These are phyloP conservation scores for Apolygus lucorum DNA, from an alignment of 1,140 invertebrate species.

Conservation along the genomic window DNA sequence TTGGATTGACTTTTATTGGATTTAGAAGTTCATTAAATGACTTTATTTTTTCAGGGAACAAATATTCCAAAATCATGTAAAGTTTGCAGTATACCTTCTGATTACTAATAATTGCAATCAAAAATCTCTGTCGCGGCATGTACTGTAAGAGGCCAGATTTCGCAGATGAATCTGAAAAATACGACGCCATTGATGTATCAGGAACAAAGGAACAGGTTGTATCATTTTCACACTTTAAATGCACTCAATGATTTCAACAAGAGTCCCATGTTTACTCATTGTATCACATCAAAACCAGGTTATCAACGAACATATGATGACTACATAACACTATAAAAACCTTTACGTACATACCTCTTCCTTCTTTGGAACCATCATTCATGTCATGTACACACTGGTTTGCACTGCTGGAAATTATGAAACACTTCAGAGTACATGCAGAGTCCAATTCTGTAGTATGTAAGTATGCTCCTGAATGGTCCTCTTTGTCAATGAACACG, in stretches of 20 bases:
- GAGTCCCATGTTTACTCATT: neutral
- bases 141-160: slow-evolving; percentile 39
- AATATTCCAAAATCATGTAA: neutral
- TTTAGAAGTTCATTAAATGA: neutral
- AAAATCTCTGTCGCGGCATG: slow-evolving; percentile 57
- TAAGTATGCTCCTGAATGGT: slow-evolving; percentile 5
- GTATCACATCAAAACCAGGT: neutral
- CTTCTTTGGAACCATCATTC: slow-evolving; percentile 41
- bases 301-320: neutral
- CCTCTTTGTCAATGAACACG: slow-evolving; percentile 26
- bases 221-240: neutral
- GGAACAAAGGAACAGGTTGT: neutral
- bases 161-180: slow-evolving; percentile 39
- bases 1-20: too few relatives aligned
- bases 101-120: slow-evolving; percentile 50
- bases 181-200: neutral
- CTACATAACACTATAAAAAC: too few relatives aligned
- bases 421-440: slow-evolving; percentile 40
- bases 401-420: slow-evolving; percentile 55
- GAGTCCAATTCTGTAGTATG: slow-evolving; percentile 15
- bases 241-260: neutral
- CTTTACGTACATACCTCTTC: too few relatives aligned
- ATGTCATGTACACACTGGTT: slow-evolving; percentile 45
- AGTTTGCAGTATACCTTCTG: slow-evolving; percentile 45
- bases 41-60: neutral